Evolutionary conservation across 2,888 invertebrate species (phyloP).

Genomic region (Tenodera sinensis): DNA sequence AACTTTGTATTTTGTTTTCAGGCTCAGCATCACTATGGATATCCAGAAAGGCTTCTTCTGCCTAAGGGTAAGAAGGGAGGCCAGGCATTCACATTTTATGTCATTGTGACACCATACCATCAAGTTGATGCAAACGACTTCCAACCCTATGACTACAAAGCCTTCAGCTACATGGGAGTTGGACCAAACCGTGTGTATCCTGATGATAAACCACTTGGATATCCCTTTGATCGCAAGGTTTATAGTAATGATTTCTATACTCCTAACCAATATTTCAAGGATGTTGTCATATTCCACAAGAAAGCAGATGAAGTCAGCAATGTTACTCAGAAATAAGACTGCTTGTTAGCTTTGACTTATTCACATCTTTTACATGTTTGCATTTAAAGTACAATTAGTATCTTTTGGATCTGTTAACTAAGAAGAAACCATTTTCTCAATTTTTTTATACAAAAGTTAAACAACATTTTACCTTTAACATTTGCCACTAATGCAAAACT

Average conservation of each 20-base stretch:
- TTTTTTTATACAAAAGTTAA: too few relatives aligned
- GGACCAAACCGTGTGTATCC: slow-evolving; percentile 53
- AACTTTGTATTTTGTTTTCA: neutral
- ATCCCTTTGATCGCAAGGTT: slow-evolving; percentile 69
- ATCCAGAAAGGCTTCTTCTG: slow-evolving; percentile 66
- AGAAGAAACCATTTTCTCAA: too few relatives aligned
- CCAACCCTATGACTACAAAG: slow-evolving; percentile 32
- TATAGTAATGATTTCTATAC: slow-evolving; percentile 49
- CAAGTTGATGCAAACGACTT: neutral
- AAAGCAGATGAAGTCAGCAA: neutral
- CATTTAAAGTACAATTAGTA: too few relatives aligned
- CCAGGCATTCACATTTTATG: slow-evolving; percentile 60
- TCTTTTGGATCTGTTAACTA: too few relatives aligned
- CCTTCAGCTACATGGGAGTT: slow-evolving; percentile 49
- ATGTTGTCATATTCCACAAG: neutral
- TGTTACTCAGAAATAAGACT: neutral
- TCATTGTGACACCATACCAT: slow-evolving; percentile 53
- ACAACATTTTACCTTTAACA: too few relatives aligned
- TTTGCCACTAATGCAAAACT: too few relatives aligned
- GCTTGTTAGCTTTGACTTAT: too few relatives aligned
- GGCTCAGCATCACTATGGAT: slow-evolving; percentile 56
- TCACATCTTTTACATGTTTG: too few relatives aligned
- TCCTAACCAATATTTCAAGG: slow-evolving; percentile 45
- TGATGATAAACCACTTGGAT: slow-evolving; percentile 65
- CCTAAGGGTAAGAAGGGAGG: slow-evolving; percentile 68